Evolutionary conservation across 2,797 vertebrate species (phyloP).

Genomic region (Philypnodon macrostomus): DNA sequence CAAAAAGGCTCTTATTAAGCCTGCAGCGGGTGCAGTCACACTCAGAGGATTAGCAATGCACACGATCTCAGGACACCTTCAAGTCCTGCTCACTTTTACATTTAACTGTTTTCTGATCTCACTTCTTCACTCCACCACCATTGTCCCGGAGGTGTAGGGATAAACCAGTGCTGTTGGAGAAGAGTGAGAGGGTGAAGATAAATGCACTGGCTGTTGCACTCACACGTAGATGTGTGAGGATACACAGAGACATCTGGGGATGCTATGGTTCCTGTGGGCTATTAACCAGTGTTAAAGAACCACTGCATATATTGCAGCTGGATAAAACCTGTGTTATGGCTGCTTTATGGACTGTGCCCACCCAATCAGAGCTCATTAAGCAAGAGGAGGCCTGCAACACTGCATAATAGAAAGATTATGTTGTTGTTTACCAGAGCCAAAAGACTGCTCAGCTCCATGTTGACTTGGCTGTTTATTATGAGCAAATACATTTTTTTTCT

Average conservation of each 20-base stretch:
- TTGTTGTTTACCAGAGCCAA: conserved; percentile 60
- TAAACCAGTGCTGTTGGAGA: conserved; percentile 40
- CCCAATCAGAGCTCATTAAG: conserved; percentile 72
- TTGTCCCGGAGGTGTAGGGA: conserved; percentile 58
- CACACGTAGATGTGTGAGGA: conserved; percentile 27
- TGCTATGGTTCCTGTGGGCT: conserved; percentile 48
- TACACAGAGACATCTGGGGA: conserved; percentile 60
- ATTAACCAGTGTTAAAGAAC: conserved; percentile 55
- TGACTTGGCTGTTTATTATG: conserved; percentile 61
- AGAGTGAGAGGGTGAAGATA: conserved; percentile 48
- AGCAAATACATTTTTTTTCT: conserved; percentile 51
- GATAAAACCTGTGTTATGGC: conserved; percentile 55
- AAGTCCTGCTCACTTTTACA: conserved; percentile 57
- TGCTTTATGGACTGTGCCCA: conserved; percentile 67
- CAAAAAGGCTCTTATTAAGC: conserved; percentile 49
- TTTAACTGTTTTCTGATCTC: conserved; percentile 43
- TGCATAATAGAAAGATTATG: conserved; percentile 38
- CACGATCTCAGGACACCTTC: conserved; percentile 61
- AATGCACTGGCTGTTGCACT: conserved; percentile 46
- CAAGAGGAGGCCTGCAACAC: conserved; percentile 39
- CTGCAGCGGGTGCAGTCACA: conserved; percentile 56
- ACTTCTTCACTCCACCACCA: conserved; percentile 46
- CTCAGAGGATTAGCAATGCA: conserved; percentile 64
- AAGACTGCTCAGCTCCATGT: conserved; percentile 49
- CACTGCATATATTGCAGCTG: conserved; percentile 45